Conservation (phyloP, 2,113 vertebrate species). For the Cariama cristata region DNA sequence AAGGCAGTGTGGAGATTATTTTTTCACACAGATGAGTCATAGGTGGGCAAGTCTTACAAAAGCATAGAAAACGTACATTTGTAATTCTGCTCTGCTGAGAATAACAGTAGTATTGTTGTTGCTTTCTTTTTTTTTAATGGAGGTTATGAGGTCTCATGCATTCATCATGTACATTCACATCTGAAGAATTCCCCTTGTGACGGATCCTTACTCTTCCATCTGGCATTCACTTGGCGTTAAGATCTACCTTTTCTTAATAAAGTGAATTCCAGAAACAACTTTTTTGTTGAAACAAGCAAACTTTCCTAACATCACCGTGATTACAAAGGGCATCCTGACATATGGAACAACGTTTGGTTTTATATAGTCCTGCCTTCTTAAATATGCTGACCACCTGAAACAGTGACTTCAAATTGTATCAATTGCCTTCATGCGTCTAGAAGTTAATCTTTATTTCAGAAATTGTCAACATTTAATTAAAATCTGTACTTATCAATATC, state of each 20-base stretch:
- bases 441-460: not conserved
- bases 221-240: not conserved
- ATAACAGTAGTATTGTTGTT: not conserved
- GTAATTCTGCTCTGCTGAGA: not conserved
- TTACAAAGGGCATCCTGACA: not conserved
- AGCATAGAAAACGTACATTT: not conserved
- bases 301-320: not conserved
- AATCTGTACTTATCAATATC: not conserved
- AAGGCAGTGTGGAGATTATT: conserved; percentile 86
- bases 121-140: not conserved
- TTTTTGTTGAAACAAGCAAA: not conserved
- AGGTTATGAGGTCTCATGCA: not conserved
- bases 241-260: not conserved
- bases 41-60: conserved; percentile 83
- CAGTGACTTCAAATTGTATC: not conserved
- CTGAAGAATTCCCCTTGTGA: not conserved
- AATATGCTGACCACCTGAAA: not conserved
- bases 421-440: not conserved
- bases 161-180: not conserved
- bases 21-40: conserved; percentile 93
- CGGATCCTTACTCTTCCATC: not conserved
- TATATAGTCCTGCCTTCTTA: not conserved
- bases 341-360: not conserved
- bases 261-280: not conserved
- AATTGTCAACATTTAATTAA: not conserved